phyloP scores from a whole-genome alignment of 2,888 invertebrate species.

The Nomada flava region DNA sequence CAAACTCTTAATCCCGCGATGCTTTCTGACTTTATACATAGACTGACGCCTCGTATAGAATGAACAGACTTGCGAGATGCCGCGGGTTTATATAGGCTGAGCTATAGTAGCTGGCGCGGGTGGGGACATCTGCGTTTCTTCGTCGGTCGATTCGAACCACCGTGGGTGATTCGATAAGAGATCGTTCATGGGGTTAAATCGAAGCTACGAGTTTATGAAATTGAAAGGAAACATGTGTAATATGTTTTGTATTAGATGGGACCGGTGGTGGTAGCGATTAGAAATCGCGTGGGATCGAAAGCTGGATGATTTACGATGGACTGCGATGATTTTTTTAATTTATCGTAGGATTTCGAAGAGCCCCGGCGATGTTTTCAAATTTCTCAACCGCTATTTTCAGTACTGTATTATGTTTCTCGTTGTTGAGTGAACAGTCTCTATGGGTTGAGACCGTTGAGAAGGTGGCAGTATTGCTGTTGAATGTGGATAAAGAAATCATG shows the following conservation, averaged over 20 bases:
- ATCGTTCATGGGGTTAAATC: constrained; percentile 18
- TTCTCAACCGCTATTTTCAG: too few relatives aligned
- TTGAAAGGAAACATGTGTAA: neutral
- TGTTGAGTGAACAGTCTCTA: neutral
- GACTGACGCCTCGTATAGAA: constrained; percentile 81
- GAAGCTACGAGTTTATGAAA: neutral
- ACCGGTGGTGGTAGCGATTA: too few relatives aligned
- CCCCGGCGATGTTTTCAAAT: too few relatives aligned
- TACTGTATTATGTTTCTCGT: too few relatives aligned
- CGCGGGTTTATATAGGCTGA: constrained; percentile 82
- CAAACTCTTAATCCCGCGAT: constrained; percentile 49
- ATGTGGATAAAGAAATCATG: too few relatives aligned
- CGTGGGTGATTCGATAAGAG: neutral
- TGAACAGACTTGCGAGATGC: constrained; percentile 80
- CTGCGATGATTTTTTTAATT: too few relatives aligned
- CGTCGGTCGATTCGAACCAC: constrained; percentile 24
- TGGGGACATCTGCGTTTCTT: constrained; percentile 34
- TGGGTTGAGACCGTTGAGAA: neutral
- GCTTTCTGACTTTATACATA: constrained; percentile 77
- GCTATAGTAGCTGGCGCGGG: constrained; percentile 69
- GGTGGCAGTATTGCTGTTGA: neutral
- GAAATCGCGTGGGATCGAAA: too few relatives aligned
- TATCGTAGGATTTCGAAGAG: too few relatives aligned
- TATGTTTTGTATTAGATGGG: too few relatives aligned
- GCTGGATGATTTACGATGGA: too few relatives aligned